Conservation (phyloP, 2,113 vertebrate species). For the Diglossa brunneiventris region DNA sequence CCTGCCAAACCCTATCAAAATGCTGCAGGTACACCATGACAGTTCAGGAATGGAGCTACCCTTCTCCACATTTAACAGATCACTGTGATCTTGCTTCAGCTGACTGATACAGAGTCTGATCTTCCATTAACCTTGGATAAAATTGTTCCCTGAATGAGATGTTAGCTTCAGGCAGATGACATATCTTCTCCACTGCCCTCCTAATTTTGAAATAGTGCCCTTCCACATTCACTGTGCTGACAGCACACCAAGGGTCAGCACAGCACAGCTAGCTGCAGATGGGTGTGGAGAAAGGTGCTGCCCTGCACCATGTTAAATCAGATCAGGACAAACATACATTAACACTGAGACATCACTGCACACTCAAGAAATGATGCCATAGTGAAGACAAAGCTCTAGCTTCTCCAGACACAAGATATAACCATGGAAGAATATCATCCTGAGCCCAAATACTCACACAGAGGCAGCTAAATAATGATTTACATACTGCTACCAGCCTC, state of each 20-base stretch:
- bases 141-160: background rate
- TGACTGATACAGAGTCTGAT: background rate
- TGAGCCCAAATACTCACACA: background rate
- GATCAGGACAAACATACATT: background rate
- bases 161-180: background rate
- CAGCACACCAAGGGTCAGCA: background rate
- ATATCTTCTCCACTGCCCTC: background rate
- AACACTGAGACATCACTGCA: background rate
- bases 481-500: background rate
- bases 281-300: background rate
- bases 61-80: background rate
- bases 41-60: background rate
- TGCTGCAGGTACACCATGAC: background rate
- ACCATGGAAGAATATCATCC: background rate
- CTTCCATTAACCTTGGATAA: constrained; percentile 5
- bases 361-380: background rate
- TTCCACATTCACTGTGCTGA: background rate
- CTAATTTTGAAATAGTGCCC: background rate
- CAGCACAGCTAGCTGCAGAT: background rate
- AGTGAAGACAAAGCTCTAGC: background rate
- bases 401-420: background rate
- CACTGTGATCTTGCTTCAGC: background rate
- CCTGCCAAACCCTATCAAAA: background rate
- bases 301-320: background rate
- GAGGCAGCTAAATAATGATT: background rate